phyloP scores from a whole-genome alignment of 2,797 vertebrate species.

The Phalanger gymnotis region DNA sequence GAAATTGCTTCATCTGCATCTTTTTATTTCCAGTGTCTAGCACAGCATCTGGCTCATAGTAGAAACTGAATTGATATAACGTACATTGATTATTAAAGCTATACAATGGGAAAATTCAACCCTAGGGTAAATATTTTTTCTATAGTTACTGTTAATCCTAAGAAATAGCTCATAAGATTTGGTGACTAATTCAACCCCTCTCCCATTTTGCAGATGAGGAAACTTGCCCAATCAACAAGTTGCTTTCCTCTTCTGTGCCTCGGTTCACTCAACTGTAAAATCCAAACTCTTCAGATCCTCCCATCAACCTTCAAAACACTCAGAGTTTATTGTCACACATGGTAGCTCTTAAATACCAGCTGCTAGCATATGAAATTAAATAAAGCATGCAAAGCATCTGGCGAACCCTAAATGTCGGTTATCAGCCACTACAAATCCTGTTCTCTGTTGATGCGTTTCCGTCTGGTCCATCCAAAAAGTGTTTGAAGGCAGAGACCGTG shows the following conservation, averaged over 20 bases:
- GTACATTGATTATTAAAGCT: not conserved
- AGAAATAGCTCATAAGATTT: not conserved
- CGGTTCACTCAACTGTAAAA: not conserved
- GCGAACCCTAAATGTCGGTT: not conserved
- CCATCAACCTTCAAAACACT: not conserved
- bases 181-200: not conserved
- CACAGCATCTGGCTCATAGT: not conserved
- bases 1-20: not conserved
- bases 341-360: not conserved
- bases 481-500: not conserved
- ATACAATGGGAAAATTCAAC: not conserved
- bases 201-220: not conserved
- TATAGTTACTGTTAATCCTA: not conserved
- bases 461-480: not conserved
- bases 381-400: not conserved
- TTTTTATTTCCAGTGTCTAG: not conserved
- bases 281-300: not conserved
- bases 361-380: not conserved
- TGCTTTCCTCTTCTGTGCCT: not conserved
- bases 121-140: not conserved
- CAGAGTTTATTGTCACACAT: not conserved
- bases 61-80: not conserved
- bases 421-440: not conserved
- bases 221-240: not conserved
- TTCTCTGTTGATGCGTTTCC: not conserved